These are phyloP conservation scores for Lasioglossum figueresi DNA, from an alignment of 2,888 invertebrate species.

Conservation along the genomic window DNA sequence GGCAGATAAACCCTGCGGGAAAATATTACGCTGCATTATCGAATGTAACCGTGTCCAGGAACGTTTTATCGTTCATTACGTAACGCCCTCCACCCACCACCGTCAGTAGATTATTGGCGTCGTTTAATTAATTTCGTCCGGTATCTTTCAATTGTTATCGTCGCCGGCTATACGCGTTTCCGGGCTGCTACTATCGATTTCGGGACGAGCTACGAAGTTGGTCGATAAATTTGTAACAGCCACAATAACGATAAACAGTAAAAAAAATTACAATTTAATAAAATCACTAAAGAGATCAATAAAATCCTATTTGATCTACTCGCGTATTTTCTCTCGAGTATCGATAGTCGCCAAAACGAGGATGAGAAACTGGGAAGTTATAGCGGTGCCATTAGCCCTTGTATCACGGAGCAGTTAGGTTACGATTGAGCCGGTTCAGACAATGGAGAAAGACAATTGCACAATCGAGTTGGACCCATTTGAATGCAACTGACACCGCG, in stretches of 20 bases:
- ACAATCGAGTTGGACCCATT: background rate
- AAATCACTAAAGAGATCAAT: background rate
- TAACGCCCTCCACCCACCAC: slow-evolving; percentile 17
- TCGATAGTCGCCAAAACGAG: background rate
- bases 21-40: slow-evolving; percentile 60
- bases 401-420: background rate
- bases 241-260: too few relatives aligned
- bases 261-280: background rate
- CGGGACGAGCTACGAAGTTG: background rate
- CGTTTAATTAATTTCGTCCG: slow-evolving; percentile 61
- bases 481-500: slow-evolving; percentile 1
- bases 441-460: slow-evolving; percentile 17
- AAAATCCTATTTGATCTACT: background rate
- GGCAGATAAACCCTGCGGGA: slow-evolving; percentile 58
- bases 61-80: slow-evolving; percentile 65
- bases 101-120: slow-evolving; percentile 58
- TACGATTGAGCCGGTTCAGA: background rate
- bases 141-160: slow-evolving; percentile 32
- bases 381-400: background rate
- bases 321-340: background rate
- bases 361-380: background rate
- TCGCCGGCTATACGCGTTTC: slow-evolving; percentile 1
- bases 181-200: background rate
- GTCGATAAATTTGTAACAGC: too few relatives aligned
- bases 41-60: slow-evolving; percentile 50